Conservation (phyloP, 2,113 vertebrate genomes). For the Silurus asotus region DNA sequence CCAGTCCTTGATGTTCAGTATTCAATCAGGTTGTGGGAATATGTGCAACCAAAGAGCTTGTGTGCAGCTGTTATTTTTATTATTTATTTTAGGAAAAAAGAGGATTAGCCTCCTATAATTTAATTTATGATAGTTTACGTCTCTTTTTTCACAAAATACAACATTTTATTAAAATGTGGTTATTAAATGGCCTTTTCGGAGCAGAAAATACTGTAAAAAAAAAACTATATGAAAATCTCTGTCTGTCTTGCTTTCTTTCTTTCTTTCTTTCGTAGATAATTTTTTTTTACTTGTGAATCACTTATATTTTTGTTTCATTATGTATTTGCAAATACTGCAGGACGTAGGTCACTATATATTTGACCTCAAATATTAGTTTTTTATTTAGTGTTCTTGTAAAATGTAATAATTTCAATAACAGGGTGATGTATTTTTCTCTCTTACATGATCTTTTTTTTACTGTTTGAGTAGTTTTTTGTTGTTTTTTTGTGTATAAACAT, state of each 20-base stretch:
- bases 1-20: neutral
- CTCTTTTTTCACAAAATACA: neutral
- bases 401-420: neutral
- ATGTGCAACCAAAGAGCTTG: neutral
- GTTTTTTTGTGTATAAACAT: neutral
- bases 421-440: neutral
- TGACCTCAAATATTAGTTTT: neutral
- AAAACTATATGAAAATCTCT: neutral
- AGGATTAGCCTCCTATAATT: neutral
- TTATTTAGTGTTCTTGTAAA: neutral
- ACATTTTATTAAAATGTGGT: neutral
- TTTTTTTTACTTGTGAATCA: too few species aligned
- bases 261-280: too few species aligned
- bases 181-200: neutral
- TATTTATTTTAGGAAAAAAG: neutral
- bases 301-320: neutral
- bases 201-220: too few species aligned
- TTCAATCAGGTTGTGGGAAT: neutral
- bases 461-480: neutral
- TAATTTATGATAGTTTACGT: neutral
- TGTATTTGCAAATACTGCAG: neutral
- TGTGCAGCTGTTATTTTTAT: neutral
- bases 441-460: neutral
- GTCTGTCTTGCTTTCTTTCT: neutral
- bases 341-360: neutral